These are phyloP conservation scores for Dryobota labecula DNA, from an alignment of 2,888 invertebrate genomes.

Conservation along the genomic window DNA sequence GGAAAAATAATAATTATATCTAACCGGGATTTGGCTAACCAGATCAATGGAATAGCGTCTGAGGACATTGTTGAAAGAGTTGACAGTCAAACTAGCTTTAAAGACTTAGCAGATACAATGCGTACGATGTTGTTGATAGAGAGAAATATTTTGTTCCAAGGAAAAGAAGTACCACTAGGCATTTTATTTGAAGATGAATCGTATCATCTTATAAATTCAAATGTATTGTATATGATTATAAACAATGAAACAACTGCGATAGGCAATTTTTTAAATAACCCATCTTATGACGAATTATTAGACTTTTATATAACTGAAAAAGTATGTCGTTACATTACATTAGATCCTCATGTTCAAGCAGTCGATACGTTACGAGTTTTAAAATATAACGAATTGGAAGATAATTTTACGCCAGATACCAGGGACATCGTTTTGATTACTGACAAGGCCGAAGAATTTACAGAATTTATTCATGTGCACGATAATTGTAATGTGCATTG, in stretches of 20 bases:
- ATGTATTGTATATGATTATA: slow-evolving; percentile 41
- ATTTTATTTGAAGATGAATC: slow-evolving; percentile 14
- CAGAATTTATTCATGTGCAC: slow-evolving; percentile 1
- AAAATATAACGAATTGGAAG: slow-evolving; percentile 16
- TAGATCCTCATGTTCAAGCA: slow-evolving; percentile 6
- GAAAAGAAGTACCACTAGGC: slow-evolving; percentile 17
- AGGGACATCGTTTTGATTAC: slow-evolving; percentile 42
- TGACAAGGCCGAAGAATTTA: slow-evolving; percentile 34
- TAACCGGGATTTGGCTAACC: not conserved
- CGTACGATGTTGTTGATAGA: slow-evolving; percentile 30
- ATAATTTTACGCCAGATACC: not conserved
- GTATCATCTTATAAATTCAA: slow-evolving; percentile 30
- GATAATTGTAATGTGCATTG: slow-evolving; percentile 45
- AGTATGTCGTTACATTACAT: slow-evolving; percentile 43
- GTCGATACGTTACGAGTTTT: not conserved
- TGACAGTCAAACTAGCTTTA: slow-evolving; percentile 31
- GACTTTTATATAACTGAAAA: slow-evolving; percentile 38
- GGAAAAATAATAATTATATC: slow-evolving; percentile 42
- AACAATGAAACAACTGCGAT: slow-evolving; percentile 31
- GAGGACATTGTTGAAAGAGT: slow-evolving; percentile 11
- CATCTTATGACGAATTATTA: slow-evolving; percentile 27
- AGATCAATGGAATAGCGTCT: not conserved
- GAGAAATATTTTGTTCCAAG: slow-evolving; percentile 45
- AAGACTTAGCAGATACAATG: slow-evolving; percentile 11
- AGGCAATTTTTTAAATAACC: slow-evolving; percentile 33